Base-by-base conservation (phyloP, 1,140 invertebrate genomes). In the Steinernema khuongi region DNA sequence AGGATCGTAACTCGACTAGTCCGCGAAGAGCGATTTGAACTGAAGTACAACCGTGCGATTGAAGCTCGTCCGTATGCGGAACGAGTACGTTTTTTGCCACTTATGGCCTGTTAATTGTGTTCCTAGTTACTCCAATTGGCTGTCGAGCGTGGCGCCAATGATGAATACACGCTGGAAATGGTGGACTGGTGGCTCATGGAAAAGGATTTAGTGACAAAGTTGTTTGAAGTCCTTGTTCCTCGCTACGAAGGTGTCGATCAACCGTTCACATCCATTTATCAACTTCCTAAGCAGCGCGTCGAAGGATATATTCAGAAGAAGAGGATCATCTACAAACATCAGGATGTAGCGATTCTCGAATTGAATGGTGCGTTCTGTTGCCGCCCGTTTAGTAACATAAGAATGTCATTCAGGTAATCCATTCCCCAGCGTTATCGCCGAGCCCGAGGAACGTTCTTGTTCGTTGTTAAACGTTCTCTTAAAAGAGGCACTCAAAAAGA, bases 121-220 rank as follows among this genome's bases (percentile, higher is more conserved):
- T 77, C 79, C 66, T 74, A 82, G 81, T 41, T 82, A 30, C 74
- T 82, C 31, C 81, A 82, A 82, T 60, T 82, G n/a, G 82, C 71
- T n/a, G 73, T 82, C 18, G 44, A 79, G 50, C 69, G 80, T 28
- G 82, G 80, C 18, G 41, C 32, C 36, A 67, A 74, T 33, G 82
- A 82, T 70, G 79, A 76, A n/a, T 82, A 84, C 67, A 82, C 82
- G 18, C 50, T 71, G 1, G 80, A 82, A 68, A 83, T 84, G 81
- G 69, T 84, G 44, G 50, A 82, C 19, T 82, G 82, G 82, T 82
- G 81, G 81, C 32, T 82, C 11, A 74, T 76, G 26, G 82, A 82
- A 66, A 73, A 76, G 32, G 75, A 78, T 68, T 60, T 82, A 4
- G 43, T 74, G 22, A 72, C 76, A 14, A 82, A 82, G 50, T 72